Conservation (phyloP, 2,888 invertebrate genomes). For the Zygothrica quintamaculata region DNA sequence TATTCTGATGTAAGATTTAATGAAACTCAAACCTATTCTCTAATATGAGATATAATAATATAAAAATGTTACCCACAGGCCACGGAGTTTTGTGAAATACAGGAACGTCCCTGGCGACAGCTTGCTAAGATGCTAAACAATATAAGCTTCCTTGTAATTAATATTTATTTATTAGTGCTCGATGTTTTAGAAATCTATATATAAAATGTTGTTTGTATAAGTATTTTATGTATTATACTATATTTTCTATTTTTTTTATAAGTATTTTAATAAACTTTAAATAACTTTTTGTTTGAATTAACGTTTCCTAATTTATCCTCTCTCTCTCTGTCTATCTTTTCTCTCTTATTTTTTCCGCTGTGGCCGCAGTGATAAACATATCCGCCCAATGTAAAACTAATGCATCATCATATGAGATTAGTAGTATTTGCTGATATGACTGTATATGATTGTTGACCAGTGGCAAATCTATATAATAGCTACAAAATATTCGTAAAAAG, state of each 20-base stretch:
- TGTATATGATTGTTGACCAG: too few species aligned
- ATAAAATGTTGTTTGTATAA: too few species aligned
- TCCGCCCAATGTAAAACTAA: not conserved
- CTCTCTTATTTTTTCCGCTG: not conserved
- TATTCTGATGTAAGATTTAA: conserved; percentile 75
- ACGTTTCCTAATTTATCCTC: not conserved
- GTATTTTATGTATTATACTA: not conserved
- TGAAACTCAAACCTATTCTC: rapidly evolving
- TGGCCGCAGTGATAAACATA: not conserved
- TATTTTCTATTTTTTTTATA: not conserved
- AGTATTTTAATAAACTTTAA: too few species aligned
- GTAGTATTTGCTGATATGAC: too few species aligned
- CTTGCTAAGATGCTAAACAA: conserved; percentile 79
- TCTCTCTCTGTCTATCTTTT: not conserved
- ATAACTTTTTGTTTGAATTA: not conserved
- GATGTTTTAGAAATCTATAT: conserved; percentile 34
- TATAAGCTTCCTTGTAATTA: conserved; percentile 64
- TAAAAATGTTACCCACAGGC: conserved; percentile 67
- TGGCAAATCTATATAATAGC: too few species aligned
- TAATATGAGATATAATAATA: not conserved
- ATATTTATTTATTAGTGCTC: conserved; percentile 55
- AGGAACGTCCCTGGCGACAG: conserved; percentile 81
- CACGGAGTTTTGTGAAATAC: conserved; percentile 68
- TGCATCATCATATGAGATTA: too few species aligned
- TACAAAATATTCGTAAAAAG: too few species aligned